Base-by-base conservation (phyloP, 2,113 vertebrate genomes). In the Cepphus grylle region DNA sequence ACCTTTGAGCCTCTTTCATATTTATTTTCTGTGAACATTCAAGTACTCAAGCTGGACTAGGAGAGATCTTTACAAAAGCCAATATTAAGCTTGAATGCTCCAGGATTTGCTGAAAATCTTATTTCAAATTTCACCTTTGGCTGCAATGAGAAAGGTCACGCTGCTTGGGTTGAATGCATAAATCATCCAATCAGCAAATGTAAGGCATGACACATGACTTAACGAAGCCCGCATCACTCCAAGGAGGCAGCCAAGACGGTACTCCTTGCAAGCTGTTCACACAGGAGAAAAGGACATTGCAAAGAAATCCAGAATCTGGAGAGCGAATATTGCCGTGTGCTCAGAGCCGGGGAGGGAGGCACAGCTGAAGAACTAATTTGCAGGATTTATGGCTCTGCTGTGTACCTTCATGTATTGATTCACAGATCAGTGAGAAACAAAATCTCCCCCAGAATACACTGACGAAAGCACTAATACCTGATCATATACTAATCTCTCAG, bases 101-200 rank as follows among this genome's bases (percentile, higher is more conserved):
- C 81, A 82, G 94, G 94, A 96, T 97, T 97, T 95, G 93, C 86
- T 58, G 73, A 80, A 95, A 97, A 97, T 76, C 95, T 93, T 81
- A 72, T 89, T 94, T 97, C 91, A 94, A 91, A 95, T 90, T 97
- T 97, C 93, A 96, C 95, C 93, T 96, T 89, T 94, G 95, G 91
- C 53, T 85, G 84, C 45, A 34, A 59, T 25, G 78, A 63, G 61
- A 95, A 97, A 97, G 95, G 93, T 88, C 93, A 77, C 7, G 3
- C 49, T 86, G 59, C 94, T 93, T 25, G 80, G 47, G 55, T 83
- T 70, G 93, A 92, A 93, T 21, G 66, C 74, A 95, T 94, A 97
- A 95, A 97, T 80, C 94, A 95, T 15, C 89, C 95, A 94, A 94
- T 93, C 89, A 95, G 78, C 83, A 61, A 66, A 76, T 42, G 59